phyloP scores from a whole-genome alignment of 2,113 vertebrate genomes.

The Arvicanthis niloticus region DNA sequence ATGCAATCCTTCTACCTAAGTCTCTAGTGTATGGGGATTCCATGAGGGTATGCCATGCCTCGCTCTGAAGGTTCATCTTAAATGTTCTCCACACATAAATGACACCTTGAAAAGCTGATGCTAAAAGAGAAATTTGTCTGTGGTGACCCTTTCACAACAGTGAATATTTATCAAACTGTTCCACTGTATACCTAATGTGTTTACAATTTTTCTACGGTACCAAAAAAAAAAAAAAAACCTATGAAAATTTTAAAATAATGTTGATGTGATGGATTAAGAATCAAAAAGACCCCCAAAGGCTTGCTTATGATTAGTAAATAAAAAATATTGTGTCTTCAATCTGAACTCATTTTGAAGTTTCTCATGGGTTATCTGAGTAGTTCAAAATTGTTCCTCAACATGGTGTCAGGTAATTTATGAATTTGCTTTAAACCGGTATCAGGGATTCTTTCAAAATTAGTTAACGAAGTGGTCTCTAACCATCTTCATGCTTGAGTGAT shows the following conservation, averaged over 20 bases:
- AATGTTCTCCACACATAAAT: neutral
- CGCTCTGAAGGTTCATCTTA: neutral
- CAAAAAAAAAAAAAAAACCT: neutral
- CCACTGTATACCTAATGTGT: neutral
- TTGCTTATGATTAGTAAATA: neutral
- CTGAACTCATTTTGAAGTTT: neutral
- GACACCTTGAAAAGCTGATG: neutral
- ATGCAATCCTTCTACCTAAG: neutral
- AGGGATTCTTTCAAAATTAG: neutral
- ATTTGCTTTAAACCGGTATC: neutral
- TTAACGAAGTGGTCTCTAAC: neutral
- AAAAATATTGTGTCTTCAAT: neutral
- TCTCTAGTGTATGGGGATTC: neutral
- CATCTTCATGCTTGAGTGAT: neutral
- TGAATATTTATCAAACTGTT: neutral
- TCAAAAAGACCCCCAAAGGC: neutral
- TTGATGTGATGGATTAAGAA: neutral
- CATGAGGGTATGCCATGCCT: neutral
- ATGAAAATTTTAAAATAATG: neutral
- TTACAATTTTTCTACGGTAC: neutral
- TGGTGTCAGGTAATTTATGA: neutral
- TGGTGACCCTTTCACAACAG: neutral
- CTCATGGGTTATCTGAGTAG: neutral
- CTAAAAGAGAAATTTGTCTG: neutral
- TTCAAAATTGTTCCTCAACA: neutral